Percentiles rank a stretch among this genome's conserved stretches.
These are phyloP conservation scores for Climacteris rufus DNA, from an alignment of 2,113 vertebrate species.

Conservation along the genomic window DNA sequence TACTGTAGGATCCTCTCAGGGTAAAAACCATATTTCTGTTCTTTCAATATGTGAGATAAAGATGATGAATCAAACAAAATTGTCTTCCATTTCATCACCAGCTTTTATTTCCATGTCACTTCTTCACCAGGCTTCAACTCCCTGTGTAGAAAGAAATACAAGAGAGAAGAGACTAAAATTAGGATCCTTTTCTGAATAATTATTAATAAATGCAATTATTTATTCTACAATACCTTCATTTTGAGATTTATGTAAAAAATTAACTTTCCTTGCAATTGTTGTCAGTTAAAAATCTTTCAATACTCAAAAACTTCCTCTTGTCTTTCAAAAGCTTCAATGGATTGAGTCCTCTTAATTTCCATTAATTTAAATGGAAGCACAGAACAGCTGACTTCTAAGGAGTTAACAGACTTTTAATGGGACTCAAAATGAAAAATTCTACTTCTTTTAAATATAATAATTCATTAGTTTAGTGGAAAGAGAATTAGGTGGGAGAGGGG, in stretches of 20 bases:
- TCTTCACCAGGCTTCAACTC: constrained; percentile 89
- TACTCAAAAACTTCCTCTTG: not conserved
- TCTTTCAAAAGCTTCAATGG: not conserved
- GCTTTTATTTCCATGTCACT: constrained; percentile 87
- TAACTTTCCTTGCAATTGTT: not conserved
- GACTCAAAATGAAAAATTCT: not conserved
- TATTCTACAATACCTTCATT: not conserved
- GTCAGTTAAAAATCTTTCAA: not conserved
- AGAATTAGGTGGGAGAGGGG: not conserved
- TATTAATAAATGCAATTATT: not conserved
- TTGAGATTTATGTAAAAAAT: not conserved
- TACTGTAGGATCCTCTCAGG: not conserved
- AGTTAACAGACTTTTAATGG: not conserved
- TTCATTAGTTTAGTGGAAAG: not conserved
- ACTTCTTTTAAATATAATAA: not conserved
- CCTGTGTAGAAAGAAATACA: constrained; percentile 62
- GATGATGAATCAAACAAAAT: not conserved
- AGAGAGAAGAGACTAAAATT: not conserved
- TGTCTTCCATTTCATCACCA: not conserved
- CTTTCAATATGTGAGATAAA: not conserved
- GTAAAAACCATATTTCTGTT: not conserved
- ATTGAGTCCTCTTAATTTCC: not conserved
- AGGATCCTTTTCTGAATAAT: not conserved
- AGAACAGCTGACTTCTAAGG: not conserved
- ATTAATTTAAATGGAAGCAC: not conserved